These are phyloP conservation scores for Channa striata DNA, from an alignment of 2,797 vertebrate species.

Conservation along the genomic window DNA sequence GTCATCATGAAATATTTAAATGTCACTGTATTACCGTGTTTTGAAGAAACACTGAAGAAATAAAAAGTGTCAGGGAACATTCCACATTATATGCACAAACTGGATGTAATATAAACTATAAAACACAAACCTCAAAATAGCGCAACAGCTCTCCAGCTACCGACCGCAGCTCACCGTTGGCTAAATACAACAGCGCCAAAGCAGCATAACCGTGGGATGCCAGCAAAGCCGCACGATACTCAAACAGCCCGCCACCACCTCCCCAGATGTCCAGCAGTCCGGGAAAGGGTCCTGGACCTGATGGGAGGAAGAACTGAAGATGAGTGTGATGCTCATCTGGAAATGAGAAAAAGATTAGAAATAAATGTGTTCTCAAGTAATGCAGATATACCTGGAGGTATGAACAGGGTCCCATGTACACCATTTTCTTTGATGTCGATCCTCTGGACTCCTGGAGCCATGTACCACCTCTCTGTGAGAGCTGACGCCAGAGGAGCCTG, in stretches of 20 bases:
- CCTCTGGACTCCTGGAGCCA: constrained; percentile 74
- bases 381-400: constrained; percentile 70
- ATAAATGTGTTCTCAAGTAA: too few species aligned
- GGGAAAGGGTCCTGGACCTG: constrained; percentile 78
- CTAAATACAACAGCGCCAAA: constrained; percentile 66
- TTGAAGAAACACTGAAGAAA: too few species aligned
- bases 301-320: not conserved
- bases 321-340: too few species aligned
- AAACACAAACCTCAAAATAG: constrained; percentile 65
- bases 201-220: constrained; percentile 71
- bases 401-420: constrained; percentile 71
- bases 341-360: too few species aligned
- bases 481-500: constrained; percentile 57
- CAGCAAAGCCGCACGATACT: constrained; percentile 74
- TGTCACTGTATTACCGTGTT: too few species aligned
- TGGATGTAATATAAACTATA: not conserved
- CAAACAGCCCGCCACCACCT: constrained; percentile 70
- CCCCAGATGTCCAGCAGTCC: constrained; percentile 79
- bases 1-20: too few species aligned
- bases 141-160: accelerated
- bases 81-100: too few species aligned
- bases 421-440: constrained; percentile 46
- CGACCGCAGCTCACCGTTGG: accelerated
- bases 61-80: too few species aligned
- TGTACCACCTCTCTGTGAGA: constrained; percentile 76